phyloP scores from a whole-genome alignment of 1,140 invertebrate genomes.

The Drosophila insularis region DNA sequence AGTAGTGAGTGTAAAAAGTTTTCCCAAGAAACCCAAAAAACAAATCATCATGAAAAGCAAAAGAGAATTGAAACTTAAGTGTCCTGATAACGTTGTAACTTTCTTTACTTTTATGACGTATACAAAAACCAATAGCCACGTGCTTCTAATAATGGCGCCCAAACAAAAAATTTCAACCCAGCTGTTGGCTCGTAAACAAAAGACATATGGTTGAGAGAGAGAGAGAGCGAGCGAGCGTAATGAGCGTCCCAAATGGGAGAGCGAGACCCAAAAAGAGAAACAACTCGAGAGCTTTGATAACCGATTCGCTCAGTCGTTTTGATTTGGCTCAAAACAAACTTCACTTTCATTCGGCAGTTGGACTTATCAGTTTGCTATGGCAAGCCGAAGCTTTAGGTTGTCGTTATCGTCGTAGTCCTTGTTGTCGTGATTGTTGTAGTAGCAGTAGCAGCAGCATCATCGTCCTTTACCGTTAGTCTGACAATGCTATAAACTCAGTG shows the following conservation, averaged over 20 bases:
- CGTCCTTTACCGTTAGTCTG: neutral
- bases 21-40: too few relatives aligned
- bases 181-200: slow-evolving; percentile 67
- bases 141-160: slow-evolving; percentile 21
- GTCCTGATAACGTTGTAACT: too few relatives aligned
- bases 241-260: slow-evolving; percentile 6
- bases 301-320: slow-evolving; percentile 61
- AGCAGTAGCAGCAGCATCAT: neutral
- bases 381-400: slow-evolving; percentile 59
- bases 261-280: neutral
- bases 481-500: slow-evolving; percentile 29
- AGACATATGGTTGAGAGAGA: slow-evolving; percentile 42
- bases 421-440: slow-evolving; percentile 6
- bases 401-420: slow-evolving; percentile 5
- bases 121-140: slow-evolving; percentile 25
- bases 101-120: too few relatives aligned
- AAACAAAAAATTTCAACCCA: slow-evolving; percentile 28
- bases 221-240: neutral
- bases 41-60: too few relatives aligned
- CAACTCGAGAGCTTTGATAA: slow-evolving; percentile 52
- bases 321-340: slow-evolving; percentile 24
- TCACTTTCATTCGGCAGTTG: slow-evolving; percentile 62
- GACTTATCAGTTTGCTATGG: slow-evolving; percentile 46
- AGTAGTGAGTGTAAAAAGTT: too few relatives aligned
- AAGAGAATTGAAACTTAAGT: too few relatives aligned